Base-by-base conservation (phyloP, 2,888 invertebrate genomes). In the Eumacrocentrus americanus region DNA sequence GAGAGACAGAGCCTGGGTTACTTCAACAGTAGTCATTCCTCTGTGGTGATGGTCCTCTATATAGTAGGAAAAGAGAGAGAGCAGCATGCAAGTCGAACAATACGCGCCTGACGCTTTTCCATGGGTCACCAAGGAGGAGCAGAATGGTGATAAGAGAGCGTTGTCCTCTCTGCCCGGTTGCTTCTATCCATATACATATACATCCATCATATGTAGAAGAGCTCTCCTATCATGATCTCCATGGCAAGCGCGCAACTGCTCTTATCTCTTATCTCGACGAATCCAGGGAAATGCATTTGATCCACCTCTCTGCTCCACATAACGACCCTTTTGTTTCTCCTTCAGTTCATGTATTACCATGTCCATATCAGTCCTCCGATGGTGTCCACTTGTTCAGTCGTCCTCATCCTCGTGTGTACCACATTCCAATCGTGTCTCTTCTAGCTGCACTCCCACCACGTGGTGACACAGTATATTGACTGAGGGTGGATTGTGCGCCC, bases 401-500 rank as follows among this genome's bases (percentile, higher is more conserved):
- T 46, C 44, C 22, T 40, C 55, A 46, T 55, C 22, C 37, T 52
- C 46, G 37, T 12, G 42, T 46, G 34, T 40, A 18, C 22, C 51
- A 25, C 51, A 37, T 47, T 58, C 51, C 48, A 34, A 38, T 57
- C 52, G 25, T 58, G n/a, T 50, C 6, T 25, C 38, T 5, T 22
- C 11, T 2, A n/a, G 38, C 55, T 54, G 40, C 56, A 61, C 64
- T 64, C 63, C 55, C 59, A 64, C 67, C 67, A 59, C 70, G 60
- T 63, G 74, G 69, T 70, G 72, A 72, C 71, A 76, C 73, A 68
- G 74, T 77, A 75, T 77, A 77, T 78, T 75, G 78, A 77, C 77
- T 77, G 72, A 77, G 75, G 72, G 74, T 73, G 74, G 76, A 76
- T 75, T 72, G 70, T 75, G 77, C 81, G 75, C 79, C 77, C 74